phyloP scores from a whole-genome alignment of 2,888 invertebrate genomes.

The Brachypalpus laphriformis region DNA sequence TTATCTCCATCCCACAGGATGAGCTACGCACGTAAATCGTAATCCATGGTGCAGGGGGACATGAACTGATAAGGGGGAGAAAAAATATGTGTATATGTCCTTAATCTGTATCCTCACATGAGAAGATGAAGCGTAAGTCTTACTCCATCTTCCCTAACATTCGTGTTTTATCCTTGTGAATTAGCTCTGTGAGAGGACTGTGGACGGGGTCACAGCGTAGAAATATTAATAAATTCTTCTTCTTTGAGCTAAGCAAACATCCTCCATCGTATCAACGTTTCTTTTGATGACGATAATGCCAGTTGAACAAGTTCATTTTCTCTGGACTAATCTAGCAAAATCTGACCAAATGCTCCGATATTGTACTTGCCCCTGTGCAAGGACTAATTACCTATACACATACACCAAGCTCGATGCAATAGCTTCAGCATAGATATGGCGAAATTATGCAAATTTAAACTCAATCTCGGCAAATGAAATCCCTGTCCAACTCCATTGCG shows the following conservation, averaged over 20 bases:
- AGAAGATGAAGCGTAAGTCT: conserved; percentile 37
- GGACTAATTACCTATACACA: conserved; percentile 55
- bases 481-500: conserved; percentile 9
- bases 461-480: conserved; percentile 53
- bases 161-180: conserved; percentile 67
- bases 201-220: conserved; percentile 17
- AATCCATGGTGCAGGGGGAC: conserved; percentile 34
- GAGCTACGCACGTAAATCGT: conserved; percentile 74
- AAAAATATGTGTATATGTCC: conserved; percentile 51
- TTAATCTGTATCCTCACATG: conserved; percentile 54
- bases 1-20: conserved; percentile 70
- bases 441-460: conserved; percentile 65
- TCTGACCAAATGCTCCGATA: conserved; percentile 56
- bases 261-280: not conserved
- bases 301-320: conserved; percentile 56
- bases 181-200: conserved; percentile 26
- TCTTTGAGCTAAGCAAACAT: no score
- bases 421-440: conserved; percentile 61
- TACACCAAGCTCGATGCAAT: conserved; percentile 10
- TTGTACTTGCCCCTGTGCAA: conserved; percentile 16
- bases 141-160: conserved; percentile 44
- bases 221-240: conserved; percentile 64
- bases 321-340: no score
- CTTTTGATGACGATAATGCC: conserved; percentile 30
- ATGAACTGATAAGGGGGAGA: conserved; percentile 37